Base-by-base conservation (phyloP, 2,888 invertebrate species). In the Neoaliturus tenellus region DNA sequence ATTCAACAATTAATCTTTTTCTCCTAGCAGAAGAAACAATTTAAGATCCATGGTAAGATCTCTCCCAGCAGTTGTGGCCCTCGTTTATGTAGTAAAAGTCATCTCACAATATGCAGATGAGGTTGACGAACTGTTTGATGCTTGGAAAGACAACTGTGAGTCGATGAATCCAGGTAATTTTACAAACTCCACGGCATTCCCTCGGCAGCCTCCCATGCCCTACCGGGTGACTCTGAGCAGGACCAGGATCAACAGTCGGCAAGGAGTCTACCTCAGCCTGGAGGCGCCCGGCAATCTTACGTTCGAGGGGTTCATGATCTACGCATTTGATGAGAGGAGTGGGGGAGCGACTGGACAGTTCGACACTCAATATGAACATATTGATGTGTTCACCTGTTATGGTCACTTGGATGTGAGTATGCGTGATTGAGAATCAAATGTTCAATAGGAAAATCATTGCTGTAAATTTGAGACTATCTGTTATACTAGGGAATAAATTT, bases 81-180 rank as follows among this genome's bases (percentile, higher is more conserved):
- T 62, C 12, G 17, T 28, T 2, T n/a, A 20, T 25, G 25, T 62
- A 2, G 1, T 25, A 4, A 28, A 31, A 25, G 62, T 31, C 62
- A 62, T 14, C 2, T 28, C 28, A 62, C 62, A 62, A 31, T 28
- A 62, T 14, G 25, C 31, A 62, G 62, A 28, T 12, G 62, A 62
- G 31, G 62, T 28, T 4, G 62, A 62, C 31, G 62, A 62, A 62
- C 62, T 62, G 28, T 62, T 62, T 31, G 62, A 62, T 17, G 28
- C 28, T 62, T 62, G 62, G 62, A 62, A 62, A 28, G 62, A 62
- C 31, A 62, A 62, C 28, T 62, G 62, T 31, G 62, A 62, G 28
- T 14, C 62, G 6, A 62, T 62, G 62, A 28, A 62, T n/a, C 62
- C 62, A 1, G 62, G 62, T 10, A 62, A 62, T 17, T 62, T 62